Conservation (phyloP, 2,888 invertebrate genomes). For the Lamellibrachia columna region DNA sequence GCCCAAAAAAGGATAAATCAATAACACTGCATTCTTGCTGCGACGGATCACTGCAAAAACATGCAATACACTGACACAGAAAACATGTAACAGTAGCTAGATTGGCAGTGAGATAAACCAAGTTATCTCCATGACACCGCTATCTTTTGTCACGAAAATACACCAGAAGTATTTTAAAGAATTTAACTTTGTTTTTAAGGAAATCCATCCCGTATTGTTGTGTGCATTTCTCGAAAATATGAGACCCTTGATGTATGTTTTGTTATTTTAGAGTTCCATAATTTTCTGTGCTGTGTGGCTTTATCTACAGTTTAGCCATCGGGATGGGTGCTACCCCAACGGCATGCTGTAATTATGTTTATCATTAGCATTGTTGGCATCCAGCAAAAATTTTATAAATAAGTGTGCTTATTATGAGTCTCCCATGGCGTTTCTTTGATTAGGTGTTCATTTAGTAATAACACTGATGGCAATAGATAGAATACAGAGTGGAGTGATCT, state of each 20-base stretch:
- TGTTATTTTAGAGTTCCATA: neutral
- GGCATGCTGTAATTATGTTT: neutral
- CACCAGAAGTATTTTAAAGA: neutral
- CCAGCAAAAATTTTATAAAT: neutral
- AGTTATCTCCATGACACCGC: neutral
- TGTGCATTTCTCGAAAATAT: neutral
- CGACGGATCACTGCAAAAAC: neutral
- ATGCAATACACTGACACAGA: neutral
- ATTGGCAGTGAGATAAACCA: neutral
- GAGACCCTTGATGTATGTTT: neutral
- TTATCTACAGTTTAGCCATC: neutral
- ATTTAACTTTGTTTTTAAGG: neutral
- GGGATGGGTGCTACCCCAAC: neutral
- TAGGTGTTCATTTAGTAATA: neutral
- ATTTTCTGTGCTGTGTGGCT: neutral
- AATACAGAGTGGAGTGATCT: neutral
- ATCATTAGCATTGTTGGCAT: neutral
- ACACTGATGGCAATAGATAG: neutral
- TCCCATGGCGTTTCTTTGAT: neutral
- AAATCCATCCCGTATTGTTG: neutral
- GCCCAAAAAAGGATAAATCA: no score
- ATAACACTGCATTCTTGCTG: neutral
- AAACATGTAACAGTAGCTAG: neutral
- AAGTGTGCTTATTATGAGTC: neutral
- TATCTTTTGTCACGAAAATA: neutral